Conservation (phyloP, 37 sponge, comb jelly and placozoan genomes). For the Spongia lamella region DNA sequence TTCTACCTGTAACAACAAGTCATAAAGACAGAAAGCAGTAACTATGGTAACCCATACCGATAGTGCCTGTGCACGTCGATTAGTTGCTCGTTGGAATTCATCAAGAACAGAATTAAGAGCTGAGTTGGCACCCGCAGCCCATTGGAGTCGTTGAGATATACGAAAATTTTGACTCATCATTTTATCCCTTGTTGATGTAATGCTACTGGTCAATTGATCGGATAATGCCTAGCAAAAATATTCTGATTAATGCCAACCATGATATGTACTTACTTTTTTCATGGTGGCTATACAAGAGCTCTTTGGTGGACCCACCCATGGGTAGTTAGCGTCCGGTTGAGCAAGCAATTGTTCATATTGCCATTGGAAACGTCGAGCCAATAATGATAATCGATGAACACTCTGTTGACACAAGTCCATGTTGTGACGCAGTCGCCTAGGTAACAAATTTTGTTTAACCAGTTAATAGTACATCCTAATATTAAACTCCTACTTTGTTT, state of each 20-base stretch:
- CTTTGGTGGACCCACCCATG: constrained; percentile 63
- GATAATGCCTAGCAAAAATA: constrained; percentile 43
- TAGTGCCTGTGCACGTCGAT: constrained; percentile 53
- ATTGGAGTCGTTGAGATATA: constrained; percentile 90
- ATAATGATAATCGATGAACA: constrained; percentile 31
- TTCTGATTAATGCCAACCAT: not conserved
- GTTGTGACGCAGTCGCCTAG: constrained; percentile 65
- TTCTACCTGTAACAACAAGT: constrained; percentile 38
- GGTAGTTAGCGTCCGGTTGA: constrained; percentile 48
- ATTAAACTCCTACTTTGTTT: constrained; percentile 35
- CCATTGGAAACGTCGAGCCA: constrained; percentile 77
- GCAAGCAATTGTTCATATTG: constrained; percentile 67
- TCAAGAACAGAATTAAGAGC: constrained; percentile 69
- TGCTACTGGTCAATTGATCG: constrained; percentile 48
- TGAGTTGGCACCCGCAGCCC: constrained; percentile 96
- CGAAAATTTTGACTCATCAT: constrained; percentile 77
- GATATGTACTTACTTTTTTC: constrained; percentile 51
- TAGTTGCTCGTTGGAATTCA: constrained; percentile 76
- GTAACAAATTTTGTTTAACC: not conserved
- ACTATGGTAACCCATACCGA: constrained; percentile 14
- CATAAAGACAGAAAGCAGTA: not conserved
- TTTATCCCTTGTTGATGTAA: constrained; percentile 66
- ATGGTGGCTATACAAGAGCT: constrained; percentile 53
- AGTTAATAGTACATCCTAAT: not conserved
- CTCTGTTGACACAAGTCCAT: constrained; percentile 66